Evolutionary conservation across 2,797 vertebrate species (phyloP).

Genomic region (Scyliorhinus canicula): DNA sequence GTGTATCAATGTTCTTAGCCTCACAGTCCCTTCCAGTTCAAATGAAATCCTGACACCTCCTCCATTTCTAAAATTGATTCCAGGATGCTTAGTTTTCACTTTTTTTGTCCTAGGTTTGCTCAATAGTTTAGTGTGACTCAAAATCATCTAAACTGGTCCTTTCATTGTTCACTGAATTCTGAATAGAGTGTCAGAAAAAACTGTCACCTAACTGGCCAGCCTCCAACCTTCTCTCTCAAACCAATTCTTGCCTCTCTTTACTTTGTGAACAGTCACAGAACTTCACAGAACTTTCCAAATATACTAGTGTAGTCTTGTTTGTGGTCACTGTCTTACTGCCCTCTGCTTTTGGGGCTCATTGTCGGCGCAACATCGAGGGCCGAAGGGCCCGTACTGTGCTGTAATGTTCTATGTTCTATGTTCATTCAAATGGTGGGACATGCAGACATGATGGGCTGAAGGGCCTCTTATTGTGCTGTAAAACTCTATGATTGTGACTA

Average conservation of each 20-base stretch:
- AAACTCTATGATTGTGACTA: too few relatives aligned
- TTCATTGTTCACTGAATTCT: not conserved
- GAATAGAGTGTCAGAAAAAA: not conserved
- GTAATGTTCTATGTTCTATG: too few relatives aligned
- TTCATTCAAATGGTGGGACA: too few relatives aligned
- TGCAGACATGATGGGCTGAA: too few relatives aligned
- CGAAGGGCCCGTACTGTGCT: too few relatives aligned
- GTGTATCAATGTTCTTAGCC: not conserved
- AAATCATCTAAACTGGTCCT: not conserved
- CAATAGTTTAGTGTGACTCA: not conserved
- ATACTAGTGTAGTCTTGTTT: not conserved
- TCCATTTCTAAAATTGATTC: not conserved
- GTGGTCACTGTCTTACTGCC: not conserved
- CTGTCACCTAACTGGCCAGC: not conserved
- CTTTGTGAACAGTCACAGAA: not conserved
- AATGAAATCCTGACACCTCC: not conserved
- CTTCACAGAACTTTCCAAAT: not conserved
- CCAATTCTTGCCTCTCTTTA: not conserved
- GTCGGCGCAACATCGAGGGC: too few relatives aligned
- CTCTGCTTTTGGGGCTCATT: not conserved
- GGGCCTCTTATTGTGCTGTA: too few relatives aligned
- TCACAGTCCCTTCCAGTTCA: not conserved
- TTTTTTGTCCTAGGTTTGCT: not conserved
- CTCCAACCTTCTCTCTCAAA: not conserved
- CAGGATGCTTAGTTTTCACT: not conserved